phyloP scores from a whole-genome alignment of 2,113 vertebrate genomes.

The Brachypodius melanocephalos region DNA sequence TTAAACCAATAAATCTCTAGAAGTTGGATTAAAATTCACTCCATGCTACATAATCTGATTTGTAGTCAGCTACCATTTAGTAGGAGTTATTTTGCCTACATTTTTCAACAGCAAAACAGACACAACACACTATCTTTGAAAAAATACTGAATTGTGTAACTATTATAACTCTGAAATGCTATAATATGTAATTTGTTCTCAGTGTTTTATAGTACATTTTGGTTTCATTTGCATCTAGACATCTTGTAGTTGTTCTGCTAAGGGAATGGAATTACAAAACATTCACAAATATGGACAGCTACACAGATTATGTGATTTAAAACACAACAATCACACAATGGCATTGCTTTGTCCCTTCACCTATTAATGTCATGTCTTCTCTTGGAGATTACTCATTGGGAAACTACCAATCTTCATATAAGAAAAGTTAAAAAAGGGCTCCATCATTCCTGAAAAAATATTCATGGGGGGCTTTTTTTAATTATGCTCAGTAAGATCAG shows the following conservation, averaged over 20 bases:
- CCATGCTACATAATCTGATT: neutral
- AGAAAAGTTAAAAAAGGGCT: neutral
- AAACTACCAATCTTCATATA: neutral
- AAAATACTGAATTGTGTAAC: neutral
- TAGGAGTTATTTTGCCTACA: neutral
- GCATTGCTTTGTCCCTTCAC: neutral
- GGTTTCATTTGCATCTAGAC: neutral
- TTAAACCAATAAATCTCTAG: neutral
- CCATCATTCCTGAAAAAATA: neutral
- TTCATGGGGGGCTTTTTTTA: neutral
- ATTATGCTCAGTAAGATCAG: neutral
- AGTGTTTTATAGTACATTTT: neutral
- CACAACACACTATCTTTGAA: neutral
- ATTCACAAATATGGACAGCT: neutral
- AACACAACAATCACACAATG: neutral
- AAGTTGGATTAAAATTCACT: constrained; percentile 8
- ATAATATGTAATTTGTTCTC: neutral
- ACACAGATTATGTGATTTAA: neutral
- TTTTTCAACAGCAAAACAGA: neutral
- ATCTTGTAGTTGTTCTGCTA: neutral
- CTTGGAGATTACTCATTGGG: neutral
- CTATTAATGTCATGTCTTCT: neutral
- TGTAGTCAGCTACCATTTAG: neutral
- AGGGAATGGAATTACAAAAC: neutral
- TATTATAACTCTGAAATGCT: neutral